A percentile compares a stretch with the other conserved stretches of the same genome.
Evolutionary conservation across 1,140 invertebrate genomes (phyloP).

Genomic region (Macrocentrus cingulum): DNA sequence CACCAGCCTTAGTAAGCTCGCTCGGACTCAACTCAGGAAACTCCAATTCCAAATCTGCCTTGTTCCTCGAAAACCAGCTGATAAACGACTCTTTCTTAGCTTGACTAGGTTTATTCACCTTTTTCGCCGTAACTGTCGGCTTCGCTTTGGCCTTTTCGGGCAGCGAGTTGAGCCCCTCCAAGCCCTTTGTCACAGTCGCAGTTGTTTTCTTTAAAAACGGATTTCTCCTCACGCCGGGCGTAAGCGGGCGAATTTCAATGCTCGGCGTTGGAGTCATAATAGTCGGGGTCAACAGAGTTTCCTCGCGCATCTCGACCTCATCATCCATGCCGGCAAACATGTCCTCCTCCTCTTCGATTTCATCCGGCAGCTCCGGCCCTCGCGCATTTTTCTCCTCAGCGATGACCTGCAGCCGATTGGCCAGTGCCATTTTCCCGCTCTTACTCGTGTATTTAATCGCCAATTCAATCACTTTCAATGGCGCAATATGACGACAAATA

Average conservation of each 20-base stretch:
- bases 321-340: slow-evolving; percentile 36
- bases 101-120: slow-evolving; percentile 29
- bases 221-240: slow-evolving; percentile 44
- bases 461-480: slow-evolving; percentile 74
- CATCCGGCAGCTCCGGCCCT: slow-evolving; percentile 28
- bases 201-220: slow-evolving; percentile 46
- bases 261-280: slow-evolving; percentile 22
- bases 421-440: slow-evolving; percentile 73
- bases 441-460: slow-evolving; percentile 86
- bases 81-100: slow-evolving; percentile 56
- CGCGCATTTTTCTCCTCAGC: slow-evolving; percentile 44
- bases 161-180: slow-evolving; percentile 40
- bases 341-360: slow-evolving; percentile 45
- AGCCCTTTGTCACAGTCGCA: slow-evolving; percentile 36
- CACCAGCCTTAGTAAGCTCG: slow-evolving; percentile 60
- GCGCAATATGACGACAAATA: slow-evolving; percentile 80
- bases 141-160: slow-evolving; percentile 36
- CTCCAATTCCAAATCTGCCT: slow-evolving; percentile 58
- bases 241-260: slow-evolving; percentile 49
- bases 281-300: slow-evolving; percentile 29
- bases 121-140: background rate
- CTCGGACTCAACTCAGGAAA: slow-evolving; percentile 58
- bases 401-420: slow-evolving; percentile 68
- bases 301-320: slow-evolving; percentile 52
- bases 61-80: slow-evolving; percentile 63